Base-by-base conservation (phyloP, 1,140 invertebrate species). In the Caerostris extrusa region DNA sequence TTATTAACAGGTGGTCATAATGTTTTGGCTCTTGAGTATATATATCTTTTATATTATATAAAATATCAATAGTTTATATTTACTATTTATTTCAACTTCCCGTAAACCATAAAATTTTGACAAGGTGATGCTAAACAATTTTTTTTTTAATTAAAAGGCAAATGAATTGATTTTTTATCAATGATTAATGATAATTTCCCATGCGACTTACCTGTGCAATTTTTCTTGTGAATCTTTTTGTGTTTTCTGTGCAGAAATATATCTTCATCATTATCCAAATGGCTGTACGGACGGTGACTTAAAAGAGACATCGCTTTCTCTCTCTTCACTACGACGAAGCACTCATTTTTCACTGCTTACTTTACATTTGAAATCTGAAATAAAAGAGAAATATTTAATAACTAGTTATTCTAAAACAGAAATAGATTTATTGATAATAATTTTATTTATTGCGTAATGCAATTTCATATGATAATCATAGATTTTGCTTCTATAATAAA, bases 281-380 rank as follows among this genome's bases (percentile, higher is more conserved):
- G 90, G 82, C 94, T 85, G 90, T 94, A 94, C 34, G 94, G 94
- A 91, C 94, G 94, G 88, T 94, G 94, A 56, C 94, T 91, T 69
- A 94, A 88, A 57, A 94, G 90, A 19, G 94, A 94, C 94, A 94
- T 94, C 10, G 53, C 17, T 77, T 19, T 17, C 19, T 19, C 55
- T 55, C 67, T 55, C 14, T 17, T 53, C 5, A 8, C 56, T 83
- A 83, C 55, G 82, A 19, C 57, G 14, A 19, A 64, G 12, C 8
- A 64, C 5, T 7, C 86, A 53, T 88, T 67, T 53, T 34, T 0
- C 34, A 34, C 34, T 34, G 3, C 8, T 77, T 12, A 53, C 2
- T 34, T 64, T 77, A 77, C 71, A 77, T 77, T 50, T 8, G 34
- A 12, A 3, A 50, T 50, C 71, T 77, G 34, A 10, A 77, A 77